These are phyloP conservation scores for Sesia bembeciformis DNA, from an alignment of 2,888 invertebrate species.

Conservation along the genomic window DNA sequence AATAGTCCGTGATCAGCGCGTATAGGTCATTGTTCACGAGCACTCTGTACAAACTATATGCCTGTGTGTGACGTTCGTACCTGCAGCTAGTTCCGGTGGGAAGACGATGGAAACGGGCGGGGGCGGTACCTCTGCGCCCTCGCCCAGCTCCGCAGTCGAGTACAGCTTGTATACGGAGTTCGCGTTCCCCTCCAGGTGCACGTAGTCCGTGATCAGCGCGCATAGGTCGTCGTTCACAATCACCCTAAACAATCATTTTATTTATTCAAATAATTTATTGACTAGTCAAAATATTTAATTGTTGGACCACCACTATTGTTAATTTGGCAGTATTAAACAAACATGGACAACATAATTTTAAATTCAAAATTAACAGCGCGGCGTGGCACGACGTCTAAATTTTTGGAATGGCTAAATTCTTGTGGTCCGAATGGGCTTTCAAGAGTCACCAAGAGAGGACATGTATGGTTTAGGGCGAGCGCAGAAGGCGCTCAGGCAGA, in stretches of 20 bases:
- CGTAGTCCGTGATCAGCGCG: slow-evolving; percentile 44
- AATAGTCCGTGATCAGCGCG: slow-evolving; percentile 44
- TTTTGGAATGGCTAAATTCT: no score
- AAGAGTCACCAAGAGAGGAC: no score
- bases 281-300: no score
- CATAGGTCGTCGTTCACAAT: slow-evolving; percentile 49
- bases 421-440: no score
- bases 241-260: slow-evolving; percentile 32
- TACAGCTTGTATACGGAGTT: slow-evolving; percentile 38
- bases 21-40: slow-evolving; percentile 47
- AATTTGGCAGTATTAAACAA: no score
- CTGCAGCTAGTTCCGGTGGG: slow-evolving; percentile 53
- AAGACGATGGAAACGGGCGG: slow-evolving; percentile 40
- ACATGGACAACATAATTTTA: no score
- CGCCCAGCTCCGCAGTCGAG: slow-evolving; percentile 36
- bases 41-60: background rate
- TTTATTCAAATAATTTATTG: background rate
- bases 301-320: no score
- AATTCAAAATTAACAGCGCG: no score
- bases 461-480: no score
- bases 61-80: slow-evolving; percentile 16
- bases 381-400: no score
- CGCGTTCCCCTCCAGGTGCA: slow-evolving; percentile 48
- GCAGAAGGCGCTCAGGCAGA: no score
- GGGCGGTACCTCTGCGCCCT: slow-evolving; percentile 49